Percentiles rank a stretch among this genome's conserved stretches.
These are phyloP conservation scores for Standfussiana lucernea DNA, from an alignment of 2,888 invertebrate genomes.

Conservation along the genomic window DNA sequence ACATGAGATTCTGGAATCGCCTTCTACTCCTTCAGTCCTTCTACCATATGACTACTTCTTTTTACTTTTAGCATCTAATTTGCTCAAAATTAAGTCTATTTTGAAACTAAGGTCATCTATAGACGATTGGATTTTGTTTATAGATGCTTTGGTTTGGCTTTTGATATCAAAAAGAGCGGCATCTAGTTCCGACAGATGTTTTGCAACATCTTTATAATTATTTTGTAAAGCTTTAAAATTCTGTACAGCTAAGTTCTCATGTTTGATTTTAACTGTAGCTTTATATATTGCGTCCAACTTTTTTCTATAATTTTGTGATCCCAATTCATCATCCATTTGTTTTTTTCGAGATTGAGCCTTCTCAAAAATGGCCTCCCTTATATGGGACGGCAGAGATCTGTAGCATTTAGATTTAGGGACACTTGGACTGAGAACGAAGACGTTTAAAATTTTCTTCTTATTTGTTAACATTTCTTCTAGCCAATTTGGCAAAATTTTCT, in stretches of 20 bases:
- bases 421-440: constrained; percentile 49
- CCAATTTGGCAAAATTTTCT: constrained; percentile 57
- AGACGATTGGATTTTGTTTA: constrained; percentile 33
- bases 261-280: constrained; percentile 46
- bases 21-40: too few relatives aligned
- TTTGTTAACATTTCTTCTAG: constrained; percentile 40
- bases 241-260: constrained; percentile 11
- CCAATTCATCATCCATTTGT: constrained; percentile 77
- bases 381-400: constrained; percentile 77
- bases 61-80: constrained; percentile 32
- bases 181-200: constrained; percentile 31
- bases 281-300: constrained; percentile 65
- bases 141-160: constrained; percentile 32
- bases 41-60: not conserved
- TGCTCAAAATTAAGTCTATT: constrained; percentile 49
- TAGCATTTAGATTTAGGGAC: constrained; percentile 57
- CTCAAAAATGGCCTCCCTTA: constrained; percentile 82
- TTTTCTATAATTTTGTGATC: constrained; percentile 73
- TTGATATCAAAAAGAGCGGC: constrained; percentile 24
- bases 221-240: constrained; percentile 2
- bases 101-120: constrained; percentile 42
- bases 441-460: constrained; percentile 50
- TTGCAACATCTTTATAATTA: constrained; percentile 19
- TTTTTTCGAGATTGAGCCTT: constrained; percentile 80
- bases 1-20: too few relatives aligned